Base-by-base conservation (phyloP, 2,888 invertebrate genomes). In the Idaea biselata region DNA sequence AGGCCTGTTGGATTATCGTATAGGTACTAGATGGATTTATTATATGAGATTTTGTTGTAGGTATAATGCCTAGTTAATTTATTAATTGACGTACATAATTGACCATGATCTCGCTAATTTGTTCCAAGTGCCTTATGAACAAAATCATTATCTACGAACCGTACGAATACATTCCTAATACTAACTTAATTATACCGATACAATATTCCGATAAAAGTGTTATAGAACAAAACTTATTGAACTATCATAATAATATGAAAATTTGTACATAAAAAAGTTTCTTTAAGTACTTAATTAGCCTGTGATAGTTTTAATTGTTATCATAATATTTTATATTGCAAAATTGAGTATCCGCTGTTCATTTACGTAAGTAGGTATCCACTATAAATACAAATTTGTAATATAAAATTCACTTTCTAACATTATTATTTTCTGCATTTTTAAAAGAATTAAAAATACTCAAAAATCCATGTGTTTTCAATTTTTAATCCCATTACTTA, bases 41-140 rank as follows among this genome's bases (percentile, higher is more conserved):
- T 25, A 25, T 25, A 25, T 25, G 1, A 25, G 5, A 3, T 25
- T 25, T 25, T 5, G 53, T 53, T n/a, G 11, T 53, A n/a, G n/a
- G n/a, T n/a, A n/a, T n/a, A n/a, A 53, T 53, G 5, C 25, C 25
- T n/a, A 53, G 7, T 53, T 14, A 53, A 53, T 53, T 16, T 53
- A 53, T 53, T 53, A 1, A 53, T 53, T 25, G 25, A 25, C 25
- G 5, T 44, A 72, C 25, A 25, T 44, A 72, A 75, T 77, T 78
- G 78, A 82, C 76, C 80, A 81, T 78, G 81, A 83, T 84, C 81
- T 86, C 80, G 77, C 75, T 83, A 79, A 89, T 90, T 90, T 88
- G 89, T 91, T 92, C 86, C 84, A 91, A 91, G 90, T 92, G 91
- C 91, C 91, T 91, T 91, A 91, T 81, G 87, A 89, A 88, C 87